phyloP scores from a whole-genome alignment of 2,797 vertebrate genomes.

The Coranthus polyacanthus region DNA sequence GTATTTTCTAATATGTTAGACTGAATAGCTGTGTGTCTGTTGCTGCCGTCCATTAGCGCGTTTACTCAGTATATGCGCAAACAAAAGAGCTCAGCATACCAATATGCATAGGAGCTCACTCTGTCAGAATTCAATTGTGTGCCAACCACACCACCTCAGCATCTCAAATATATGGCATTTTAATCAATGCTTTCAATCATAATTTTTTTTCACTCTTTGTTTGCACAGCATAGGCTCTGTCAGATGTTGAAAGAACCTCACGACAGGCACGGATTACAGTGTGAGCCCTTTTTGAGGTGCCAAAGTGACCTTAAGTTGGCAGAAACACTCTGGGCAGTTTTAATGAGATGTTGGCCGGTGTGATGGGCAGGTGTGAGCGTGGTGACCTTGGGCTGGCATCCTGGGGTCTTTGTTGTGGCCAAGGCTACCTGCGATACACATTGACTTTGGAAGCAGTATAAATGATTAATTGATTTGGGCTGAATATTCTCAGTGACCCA shows the following conservation, averaged over 20 bases:
- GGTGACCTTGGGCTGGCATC: slow-evolving; percentile 53
- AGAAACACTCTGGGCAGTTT: slow-evolving; percentile 48
- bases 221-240: slow-evolving; percentile 22
- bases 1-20: slow-evolving; percentile 31
- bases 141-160: slow-evolving; percentile 26
- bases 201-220: slow-evolving; percentile 37
- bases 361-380: slow-evolving; percentile 57
- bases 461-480: slow-evolving; percentile 29
- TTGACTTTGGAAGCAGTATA: slow-evolving; percentile 21
- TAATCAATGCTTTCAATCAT: slow-evolving; percentile 57
- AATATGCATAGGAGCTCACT: slow-evolving; percentile 42
- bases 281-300: slow-evolving; percentile 23
- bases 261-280: slow-evolving; percentile 38
- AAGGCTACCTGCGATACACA: slow-evolving; percentile 37
- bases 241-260: slow-evolving; percentile 42
- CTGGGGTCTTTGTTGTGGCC: slow-evolving; percentile 31
- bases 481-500: slow-evolving; percentile 4
- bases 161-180: slow-evolving; percentile 54
- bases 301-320: slow-evolving; percentile 54
- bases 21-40: slow-evolving; percentile 38
- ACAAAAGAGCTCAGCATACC: slow-evolving; percentile 30
- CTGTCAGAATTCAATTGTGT: slow-evolving; percentile 37
- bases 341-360: slow-evolving; percentile 60
- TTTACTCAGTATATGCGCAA: slow-evolving; percentile 12
- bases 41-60: slow-evolving; percentile 35